Evolutionary conservation across 2,888 invertebrate genomes (phyloP).

Genomic region (Scaeva pyrastri): DNA sequence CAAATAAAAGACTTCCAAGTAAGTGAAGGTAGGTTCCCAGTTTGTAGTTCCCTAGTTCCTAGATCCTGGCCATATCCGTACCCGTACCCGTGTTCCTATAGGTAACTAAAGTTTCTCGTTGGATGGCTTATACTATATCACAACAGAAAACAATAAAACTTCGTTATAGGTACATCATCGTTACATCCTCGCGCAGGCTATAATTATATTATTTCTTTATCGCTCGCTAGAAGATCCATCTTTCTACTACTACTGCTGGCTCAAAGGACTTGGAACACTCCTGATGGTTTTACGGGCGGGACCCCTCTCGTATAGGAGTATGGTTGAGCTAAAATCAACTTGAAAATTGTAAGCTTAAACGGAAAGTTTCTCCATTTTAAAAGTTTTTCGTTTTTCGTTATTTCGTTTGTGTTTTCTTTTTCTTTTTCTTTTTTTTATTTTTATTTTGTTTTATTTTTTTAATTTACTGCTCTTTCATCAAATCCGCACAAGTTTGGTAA

Average conservation of each 20-base stretch:
- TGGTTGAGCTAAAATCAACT: constrained; percentile 42
- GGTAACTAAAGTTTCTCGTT: constrained; percentile 25
- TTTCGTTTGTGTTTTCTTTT: constrained; percentile 2
- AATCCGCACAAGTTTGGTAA: constrained; percentile 70
- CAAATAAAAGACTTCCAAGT: constrained; percentile 31
- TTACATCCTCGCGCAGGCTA: constrained; percentile 45
- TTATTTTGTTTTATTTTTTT: constrained; percentile 10
- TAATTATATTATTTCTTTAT: constrained; percentile 62
- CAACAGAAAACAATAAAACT: constrained; percentile 65
- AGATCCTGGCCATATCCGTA: too few species aligned
- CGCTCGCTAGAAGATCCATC: constrained; percentile 34
- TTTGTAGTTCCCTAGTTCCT: too few species aligned
- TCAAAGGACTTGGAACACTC: too few species aligned
- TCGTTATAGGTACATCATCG: constrained; percentile 41
- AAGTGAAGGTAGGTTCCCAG: too few species aligned
- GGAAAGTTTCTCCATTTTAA: constrained; percentile 51
- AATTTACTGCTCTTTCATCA: constrained; percentile 53
- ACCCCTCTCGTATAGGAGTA: too few species aligned
- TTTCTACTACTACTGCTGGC: background rate
- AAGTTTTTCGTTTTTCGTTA: constrained; percentile 47
- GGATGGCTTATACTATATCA: background rate
- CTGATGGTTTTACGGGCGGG: background rate
- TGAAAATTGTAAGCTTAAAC: constrained; percentile 61
- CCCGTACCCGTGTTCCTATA: background rate
- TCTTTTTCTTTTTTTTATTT: too few species aligned